Base-by-base conservation (phyloP, 2,113 vertebrate genomes). In the Gnathonemus longibarbis region DNA sequence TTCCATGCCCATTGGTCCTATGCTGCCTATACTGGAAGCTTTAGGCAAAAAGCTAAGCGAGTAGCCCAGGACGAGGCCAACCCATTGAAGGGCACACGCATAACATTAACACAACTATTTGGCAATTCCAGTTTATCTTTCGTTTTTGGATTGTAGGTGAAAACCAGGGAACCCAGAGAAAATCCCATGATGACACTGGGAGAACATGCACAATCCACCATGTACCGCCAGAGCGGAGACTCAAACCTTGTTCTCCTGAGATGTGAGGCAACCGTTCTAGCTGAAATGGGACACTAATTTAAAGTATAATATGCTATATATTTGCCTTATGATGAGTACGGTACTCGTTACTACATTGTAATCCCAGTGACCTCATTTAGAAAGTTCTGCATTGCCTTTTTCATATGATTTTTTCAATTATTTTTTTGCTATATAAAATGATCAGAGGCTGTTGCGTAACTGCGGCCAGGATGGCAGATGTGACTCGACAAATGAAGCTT, bases 401-500 rank as follows among this genome's bases (percentile, higher is more conserved):
- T 90, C 21, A 58, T 42, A 50, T 66, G 24, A 87, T 90, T 84
- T 27, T 66, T 90, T 77, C 1, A 53, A 53, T 21, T 49, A 19
- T 52, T 90, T 48, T 62, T 89, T 70, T 66, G 27, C 49, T 42
- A 62, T 17, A 49, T 53, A 31, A 90, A 35, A 45, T 4, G n/a
- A 90, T 90, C 84, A 87, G n/a, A 45, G 90, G 24, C 66, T 53
- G 15, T 88, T 35, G 62, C 31, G 17, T 39, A 88, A 88, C 49
- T n/a, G 5, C 0, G 35, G 70, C n/a, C 31, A 27, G 19, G 85
- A 39, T 83, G 66, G 70, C 90, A 88, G 49, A 80, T 88, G 50
- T 88, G 74, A n/a, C 48, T 27, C 39, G 49, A 88, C 87, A 88
- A 90, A 88, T 13, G 50, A 56, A 74, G 35, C 84, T 42, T 74